Base-by-base conservation (phyloP, 2,113 vertebrate genomes). In the Clarias magur region DNA sequence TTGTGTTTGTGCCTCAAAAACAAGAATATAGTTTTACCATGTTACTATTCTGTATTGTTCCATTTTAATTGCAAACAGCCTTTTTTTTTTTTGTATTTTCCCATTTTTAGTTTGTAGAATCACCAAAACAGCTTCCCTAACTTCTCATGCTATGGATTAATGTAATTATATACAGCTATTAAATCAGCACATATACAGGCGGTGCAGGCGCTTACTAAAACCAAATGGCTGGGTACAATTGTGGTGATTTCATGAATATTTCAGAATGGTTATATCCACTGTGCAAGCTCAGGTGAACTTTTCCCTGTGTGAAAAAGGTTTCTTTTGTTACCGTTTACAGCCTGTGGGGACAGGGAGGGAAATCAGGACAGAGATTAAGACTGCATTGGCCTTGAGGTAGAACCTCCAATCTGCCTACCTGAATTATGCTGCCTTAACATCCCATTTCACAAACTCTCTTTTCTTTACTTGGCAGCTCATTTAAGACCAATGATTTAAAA, bases 331-430 rank as follows among this genome's bases (percentile, higher is more conserved):
- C 59, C 25, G 25, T 62, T 67, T 30, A 73, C 17, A 30, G 30
- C n/a, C 79, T 82, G 75, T 60, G 42, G 80, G 87, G 62, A 76
- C 21, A 68, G 59, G 80, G 42, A 42, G 17, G 30, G 60, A 84
- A 88, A 87, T 84, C 80, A 84, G 85, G n/a, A 9, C 68, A 42
- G 48, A 88, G 87, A 90, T 89, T 88, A 88, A 82, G 65, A 68
- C 82, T 87, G 60, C 68, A 82, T 54, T 86, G 65, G 80, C 38
- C 62, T 84, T 27, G 17, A 80, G 85, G 63, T 12, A 88, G n/a
- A 56, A 80, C 68, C 56, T 54, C 72, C 12, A 75, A 73, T 85
- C 86, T 88, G 80, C 60, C 80, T 82, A 23, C 25, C 34, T 86
- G 76, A 85, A 87, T 85, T 67, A 87, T 72, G 30, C 70, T 42